phyloP scores from a whole-genome alignment of 2,113 vertebrate genomes.

The Indicator indicator region DNA sequence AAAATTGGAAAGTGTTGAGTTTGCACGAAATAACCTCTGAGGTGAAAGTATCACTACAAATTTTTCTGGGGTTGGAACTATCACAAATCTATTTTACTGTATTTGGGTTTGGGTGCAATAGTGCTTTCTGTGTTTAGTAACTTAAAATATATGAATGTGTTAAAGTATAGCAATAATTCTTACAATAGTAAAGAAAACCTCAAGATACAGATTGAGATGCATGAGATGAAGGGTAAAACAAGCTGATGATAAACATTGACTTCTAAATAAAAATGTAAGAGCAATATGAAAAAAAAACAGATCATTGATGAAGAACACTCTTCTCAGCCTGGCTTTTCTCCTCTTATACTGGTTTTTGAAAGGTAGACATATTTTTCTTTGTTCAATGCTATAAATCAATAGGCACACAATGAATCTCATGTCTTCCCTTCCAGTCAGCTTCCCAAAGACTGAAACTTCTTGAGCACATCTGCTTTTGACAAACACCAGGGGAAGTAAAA shows the following conservation, averaged over 20 bases:
- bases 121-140: background rate
- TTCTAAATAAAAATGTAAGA: background rate
- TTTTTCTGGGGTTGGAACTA: background rate
- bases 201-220: background rate
- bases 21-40: background rate
- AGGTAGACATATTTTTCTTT: background rate
- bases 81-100: background rate
- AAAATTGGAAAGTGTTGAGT: background rate
- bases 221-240: background rate
- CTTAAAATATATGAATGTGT: background rate
- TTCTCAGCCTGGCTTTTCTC: background rate
- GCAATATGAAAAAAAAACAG: background rate
- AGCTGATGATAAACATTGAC: background rate
- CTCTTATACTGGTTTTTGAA: background rate
- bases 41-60: background rate
- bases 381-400: background rate
- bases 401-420: background rate
- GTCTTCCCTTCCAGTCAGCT: background rate
- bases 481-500: conserved; percentile 59
- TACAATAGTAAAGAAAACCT: background rate
- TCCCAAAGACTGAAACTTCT: conserved; percentile 65
- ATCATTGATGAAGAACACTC: background rate
- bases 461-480: conserved; percentile 74
- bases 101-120: background rate
- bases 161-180: background rate